Evolutionary conservation across 2,888 invertebrate genomes (phyloP), one percentile per base, ranked within the genome.

Genomic region (Erebia aethiops): DNA sequence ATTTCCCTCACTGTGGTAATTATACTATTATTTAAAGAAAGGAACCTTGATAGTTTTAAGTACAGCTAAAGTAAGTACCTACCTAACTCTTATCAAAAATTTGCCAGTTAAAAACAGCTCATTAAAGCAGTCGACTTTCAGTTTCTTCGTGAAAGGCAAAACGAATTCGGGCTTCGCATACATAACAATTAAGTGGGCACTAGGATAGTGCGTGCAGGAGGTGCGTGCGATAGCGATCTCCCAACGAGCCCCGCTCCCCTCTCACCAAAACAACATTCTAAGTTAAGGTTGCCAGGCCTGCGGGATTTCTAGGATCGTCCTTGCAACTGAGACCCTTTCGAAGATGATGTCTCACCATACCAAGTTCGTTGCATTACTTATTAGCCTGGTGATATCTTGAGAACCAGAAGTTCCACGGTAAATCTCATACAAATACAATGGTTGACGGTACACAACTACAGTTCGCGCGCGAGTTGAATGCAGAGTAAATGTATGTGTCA

Each of bases 211-310:
- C 92, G 92, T 92, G 92, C 91, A 88, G 83, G 87, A 88, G 88
- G 91, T 92, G 90, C 92, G 92, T 92, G 93, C 91, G 93, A 93
- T 93, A 93, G 92, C 90, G 91, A 93, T 93, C 93, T 89, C 82
- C 85, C 85, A 85, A 84, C 81, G 80, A 78, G 79, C 80, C 77
- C 79, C 77, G 79, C 80, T 77, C 77, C 75, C 73, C 86, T 80
- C 86, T 81, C 87, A 85, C 85, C 87, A 81, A 90, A 89, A 89
- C 90, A 91, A 90, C 90, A 90, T 90, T 90, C 90, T 88, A 57
- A 49, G 26, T 88, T 88, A n/a, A 49, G 57, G 67, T 67, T 26
- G 26, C 67, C 67, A 67, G 16, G 58, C 41, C 58, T 8, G 49
- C 8, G 35, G 16, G 49, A 51, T 16, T 58, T 51, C 14, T 13